Percentiles rank a stretch among this genome's conserved stretches.
These are phyloP conservation scores for Conistra vaccinii DNA, from an alignment of 2,888 invertebrate species.

Conservation along the genomic window DNA sequence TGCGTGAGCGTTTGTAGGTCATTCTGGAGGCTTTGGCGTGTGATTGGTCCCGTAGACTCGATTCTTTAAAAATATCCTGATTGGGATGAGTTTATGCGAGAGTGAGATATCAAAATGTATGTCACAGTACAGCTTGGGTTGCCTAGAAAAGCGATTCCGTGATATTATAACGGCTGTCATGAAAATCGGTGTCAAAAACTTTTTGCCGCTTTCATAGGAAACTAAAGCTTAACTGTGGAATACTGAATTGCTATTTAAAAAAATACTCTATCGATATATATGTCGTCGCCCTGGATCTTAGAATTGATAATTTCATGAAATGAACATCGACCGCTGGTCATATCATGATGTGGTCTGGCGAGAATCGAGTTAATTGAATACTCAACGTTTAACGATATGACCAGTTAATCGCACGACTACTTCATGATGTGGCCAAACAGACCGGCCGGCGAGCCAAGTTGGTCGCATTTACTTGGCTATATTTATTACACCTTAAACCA, in stretches of 20 bases:
- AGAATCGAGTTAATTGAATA: too few relatives aligned
- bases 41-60: conserved; percentile 24
- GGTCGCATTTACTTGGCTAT: too few relatives aligned
- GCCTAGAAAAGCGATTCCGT: too few relatives aligned
- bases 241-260: neutral
- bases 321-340: too few relatives aligned
- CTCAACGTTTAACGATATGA: too few relatives aligned
- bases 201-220: neutral
- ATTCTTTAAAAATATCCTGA: conserved; percentile 29
- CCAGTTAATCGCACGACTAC: too few relatives aligned
- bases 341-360: too few relatives aligned
- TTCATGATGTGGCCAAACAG: too few relatives aligned
- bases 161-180: neutral
- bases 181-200: neutral
- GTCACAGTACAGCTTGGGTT: neutral
- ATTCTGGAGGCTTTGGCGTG: conserved; percentile 47
- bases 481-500: too few relatives aligned
- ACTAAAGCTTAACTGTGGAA: neutral
- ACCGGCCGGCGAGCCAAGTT: too few relatives aligned
- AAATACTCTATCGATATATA: neutral
- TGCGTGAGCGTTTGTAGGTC: conserved; percentile 73
- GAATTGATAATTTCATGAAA: too few relatives aligned
- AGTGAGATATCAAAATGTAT: neutral
- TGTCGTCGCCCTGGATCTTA: too few relatives aligned
- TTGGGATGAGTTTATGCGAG: conserved; percentile 18